These are phyloP conservation scores for Xestia ashworthii DNA, from an alignment of 2,888 invertebrate species.

Conservation along the genomic window DNA sequence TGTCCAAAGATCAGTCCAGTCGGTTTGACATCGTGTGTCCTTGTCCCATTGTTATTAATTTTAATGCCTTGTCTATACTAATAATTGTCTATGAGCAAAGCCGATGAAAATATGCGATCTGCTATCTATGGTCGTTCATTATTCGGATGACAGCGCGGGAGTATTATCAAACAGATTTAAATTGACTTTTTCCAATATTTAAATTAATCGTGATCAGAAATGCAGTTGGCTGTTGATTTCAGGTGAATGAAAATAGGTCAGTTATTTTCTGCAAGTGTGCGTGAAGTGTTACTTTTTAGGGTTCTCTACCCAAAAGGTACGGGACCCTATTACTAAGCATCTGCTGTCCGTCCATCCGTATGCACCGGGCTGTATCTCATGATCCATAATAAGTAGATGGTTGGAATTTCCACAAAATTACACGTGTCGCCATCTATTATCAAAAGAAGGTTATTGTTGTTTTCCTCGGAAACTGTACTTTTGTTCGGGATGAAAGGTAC, in stretches of 20 bases:
- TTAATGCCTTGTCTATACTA: neutral
- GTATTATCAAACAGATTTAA: constrained; percentile 33
- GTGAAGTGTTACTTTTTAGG: neutral
- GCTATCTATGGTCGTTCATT: constrained; percentile 56
- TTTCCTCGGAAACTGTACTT: too few relatives aligned
- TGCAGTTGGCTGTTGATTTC: constrained; percentile 38
- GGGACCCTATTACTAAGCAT: too few relatives aligned
- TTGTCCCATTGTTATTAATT: neutral
- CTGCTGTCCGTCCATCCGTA: too few relatives aligned
- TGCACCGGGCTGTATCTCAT: too few relatives aligned
- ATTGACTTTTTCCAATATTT: constrained; percentile 49
- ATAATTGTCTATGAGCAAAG: constrained; percentile 12
- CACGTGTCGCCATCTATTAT: too few relatives aligned
- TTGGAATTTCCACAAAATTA: too few relatives aligned
- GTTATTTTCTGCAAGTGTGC: constrained; percentile 2
- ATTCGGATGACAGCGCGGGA: constrained; percentile 56
- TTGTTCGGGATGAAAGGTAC: too few relatives aligned
- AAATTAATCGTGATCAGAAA: constrained; percentile 47
- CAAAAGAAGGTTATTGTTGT: too few relatives aligned
- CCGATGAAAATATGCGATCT: constrained; percentile 59
- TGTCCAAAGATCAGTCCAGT: neutral
- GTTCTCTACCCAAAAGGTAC: too few relatives aligned
- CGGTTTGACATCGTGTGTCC: neutral
- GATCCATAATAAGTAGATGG: too few relatives aligned
- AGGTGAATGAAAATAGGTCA: constrained; percentile 31